phyloP scores from a whole-genome alignment of 2,797 vertebrate genomes.

The Sebastes glaucus region DNA sequence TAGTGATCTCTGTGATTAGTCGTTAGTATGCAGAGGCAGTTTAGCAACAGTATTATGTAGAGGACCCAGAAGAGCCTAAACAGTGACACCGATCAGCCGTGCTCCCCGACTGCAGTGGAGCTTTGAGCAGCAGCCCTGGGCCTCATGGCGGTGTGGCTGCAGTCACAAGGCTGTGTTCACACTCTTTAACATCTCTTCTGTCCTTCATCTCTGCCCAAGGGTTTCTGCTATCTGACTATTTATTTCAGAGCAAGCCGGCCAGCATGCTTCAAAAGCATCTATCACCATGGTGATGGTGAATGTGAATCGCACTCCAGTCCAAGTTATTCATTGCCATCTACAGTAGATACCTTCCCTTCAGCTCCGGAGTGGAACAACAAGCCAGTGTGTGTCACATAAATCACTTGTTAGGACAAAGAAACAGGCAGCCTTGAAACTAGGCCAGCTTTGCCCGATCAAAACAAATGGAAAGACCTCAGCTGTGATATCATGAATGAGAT shows the following conservation, averaged over 20 bases:
- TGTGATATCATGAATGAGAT: slow-evolving; percentile 14
- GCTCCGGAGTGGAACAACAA: slow-evolving; percentile 6
- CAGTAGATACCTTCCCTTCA: slow-evolving; percentile 29
- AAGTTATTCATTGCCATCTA: slow-evolving; percentile 41
- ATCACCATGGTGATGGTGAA: slow-evolving; percentile 48
- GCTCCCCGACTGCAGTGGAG: background rate
- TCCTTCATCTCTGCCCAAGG: slow-evolving; percentile 56
- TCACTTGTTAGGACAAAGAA: slow-evolving; percentile 25
- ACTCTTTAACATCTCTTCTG: slow-evolving; percentile 40
- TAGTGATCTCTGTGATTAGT: slow-evolving; percentile 6
- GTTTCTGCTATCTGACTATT: slow-evolving; percentile 28
- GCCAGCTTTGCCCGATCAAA: slow-evolving; percentile 26
- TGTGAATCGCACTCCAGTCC: slow-evolving; percentile 11
- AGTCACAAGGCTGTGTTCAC: slow-evolving; percentile 24
- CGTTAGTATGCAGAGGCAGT: slow-evolving; percentile 23
- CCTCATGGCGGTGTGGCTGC: background rate
- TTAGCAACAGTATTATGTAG: slow-evolving; percentile 4
- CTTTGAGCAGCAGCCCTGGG: slow-evolving; percentile 16
- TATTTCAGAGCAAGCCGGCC: slow-evolving; percentile 16
- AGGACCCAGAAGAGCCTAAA: slow-evolving; percentile 3
- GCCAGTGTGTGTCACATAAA: slow-evolving; percentile 41
- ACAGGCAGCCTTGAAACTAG: slow-evolving; percentile 37
- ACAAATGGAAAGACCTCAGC: slow-evolving; percentile 41
- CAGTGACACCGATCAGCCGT: slow-evolving; percentile 2
- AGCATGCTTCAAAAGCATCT: slow-evolving; percentile 45